A percentile compares a stretch with the other conserved stretches of the same genome.
Evolutionary conservation across 2,888 invertebrate species (phyloP).

Genomic region (Ditula angustiorana): DNA sequence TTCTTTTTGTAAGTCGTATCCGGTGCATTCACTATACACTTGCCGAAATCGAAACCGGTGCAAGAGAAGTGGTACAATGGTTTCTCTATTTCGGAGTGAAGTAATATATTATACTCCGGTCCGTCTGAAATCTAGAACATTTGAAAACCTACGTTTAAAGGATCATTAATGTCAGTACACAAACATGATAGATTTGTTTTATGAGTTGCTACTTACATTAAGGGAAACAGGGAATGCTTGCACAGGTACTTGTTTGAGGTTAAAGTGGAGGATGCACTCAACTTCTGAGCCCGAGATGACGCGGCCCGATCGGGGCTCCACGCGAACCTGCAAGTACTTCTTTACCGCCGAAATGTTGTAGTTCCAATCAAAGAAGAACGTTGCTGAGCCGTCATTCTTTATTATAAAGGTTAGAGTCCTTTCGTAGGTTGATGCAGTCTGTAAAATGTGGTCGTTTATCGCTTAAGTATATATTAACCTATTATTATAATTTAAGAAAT

Average conservation of each 20-base stretch:
- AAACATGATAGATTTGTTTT: not conserved
- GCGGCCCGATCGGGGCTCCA: slow-evolving; percentile 72
- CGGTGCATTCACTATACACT: slow-evolving; percentile 86
- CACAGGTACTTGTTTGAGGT: slow-evolving; percentile 72
- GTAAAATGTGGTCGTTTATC: slow-evolving; percentile 26
- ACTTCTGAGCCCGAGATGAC: slow-evolving; percentile 65
- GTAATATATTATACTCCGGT: slow-evolving; percentile 85
- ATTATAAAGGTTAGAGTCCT: slow-evolving; percentile 70
- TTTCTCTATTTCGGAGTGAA: slow-evolving; percentile 85
- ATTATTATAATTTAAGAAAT: not conserved
- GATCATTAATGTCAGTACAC: no score
- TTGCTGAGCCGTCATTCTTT: slow-evolving; percentile 76
- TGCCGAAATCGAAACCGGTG: slow-evolving; percentile 87
- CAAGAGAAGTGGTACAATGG: slow-evolving; percentile 87
- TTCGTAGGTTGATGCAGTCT: slow-evolving; percentile 79
- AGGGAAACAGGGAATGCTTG: slow-evolving; percentile 70
- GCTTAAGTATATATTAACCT: not conserved
- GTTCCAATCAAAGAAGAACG: slow-evolving; percentile 75
- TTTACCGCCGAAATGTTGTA: slow-evolving; percentile 64
- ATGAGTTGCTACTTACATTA: slow-evolving; percentile 53
- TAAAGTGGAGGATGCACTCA: slow-evolving; percentile 69
- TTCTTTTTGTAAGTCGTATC: slow-evolving; percentile 76
- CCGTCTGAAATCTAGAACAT: slow-evolving; percentile 87
- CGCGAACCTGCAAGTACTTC: slow-evolving; percentile 67
- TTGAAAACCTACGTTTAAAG: no score